Evolutionary conservation across 2,113 vertebrate genomes (phyloP), one percentile per base, ranked within the genome.

Genomic region (Rhagologus leucostigma): DNA sequence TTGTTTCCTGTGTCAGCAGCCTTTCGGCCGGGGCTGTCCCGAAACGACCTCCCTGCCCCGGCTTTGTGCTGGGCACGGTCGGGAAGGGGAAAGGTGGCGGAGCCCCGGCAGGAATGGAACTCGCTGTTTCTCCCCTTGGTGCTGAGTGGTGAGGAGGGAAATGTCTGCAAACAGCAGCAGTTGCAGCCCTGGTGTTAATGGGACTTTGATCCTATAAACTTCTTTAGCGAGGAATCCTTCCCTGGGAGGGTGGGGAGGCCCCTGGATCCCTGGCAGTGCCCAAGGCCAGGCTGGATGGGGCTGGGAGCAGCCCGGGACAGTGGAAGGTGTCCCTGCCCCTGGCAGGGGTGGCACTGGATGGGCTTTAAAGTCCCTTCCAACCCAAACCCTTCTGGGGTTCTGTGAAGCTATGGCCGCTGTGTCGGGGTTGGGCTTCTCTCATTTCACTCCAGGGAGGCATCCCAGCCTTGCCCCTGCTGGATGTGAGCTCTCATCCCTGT

Each of bases 381-480:
- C 44, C 15, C 79, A n/a, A 13, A 3, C 50, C 7, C 1, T 5
- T 27, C 23, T 19, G 23, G 7, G 15, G 13, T 19, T 41, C 44
- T 30, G 13, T 67, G 77, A 6, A 39, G 24, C 1, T 2, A 23
- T 32, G 57, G 63, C 65, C 68, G 59, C 83, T 55, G 29, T 7
- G 52, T 24, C 16, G 16, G 50, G 11, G 29, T 24, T 41, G 60
- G 37, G 32, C 11, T 75, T 39, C 14, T 4, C 9, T 2, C 13
- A 1, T 26, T 65, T 33, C 1, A 10, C 50, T 55, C 8, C 39
- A 17, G 0, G 0, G 65, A 59, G 46, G 2, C 1, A 1, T 37
- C 39, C 20, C 24, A 21, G 11, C 55, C 35, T 13, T 65, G 47
- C 9, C 7, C 17, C 0, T 10, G 68, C 41, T 55, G 52, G 75